phyloP scores from a whole-genome alignment of 2,797 vertebrate species.

The Thunnus albacares region DNA sequence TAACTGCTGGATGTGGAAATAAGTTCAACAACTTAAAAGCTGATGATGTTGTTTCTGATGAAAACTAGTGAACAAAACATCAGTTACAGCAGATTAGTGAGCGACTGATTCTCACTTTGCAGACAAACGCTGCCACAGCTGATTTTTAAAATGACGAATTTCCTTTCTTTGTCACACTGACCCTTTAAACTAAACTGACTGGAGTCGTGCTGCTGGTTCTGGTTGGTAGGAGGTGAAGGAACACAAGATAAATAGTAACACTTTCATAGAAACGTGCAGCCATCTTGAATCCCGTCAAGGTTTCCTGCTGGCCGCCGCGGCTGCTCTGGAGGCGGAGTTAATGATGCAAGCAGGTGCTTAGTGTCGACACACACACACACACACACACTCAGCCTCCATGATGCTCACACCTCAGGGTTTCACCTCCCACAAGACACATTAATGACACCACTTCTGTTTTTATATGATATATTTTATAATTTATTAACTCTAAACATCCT shows the following conservation, averaged over 20 bases:
- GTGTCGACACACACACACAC: constrained; percentile 31
- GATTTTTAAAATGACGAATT: too few relatives aligned
- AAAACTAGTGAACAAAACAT: too few relatives aligned
- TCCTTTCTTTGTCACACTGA: neutral
- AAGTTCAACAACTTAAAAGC: too few relatives aligned
- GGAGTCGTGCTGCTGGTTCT: neutral
- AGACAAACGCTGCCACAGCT: too few relatives aligned
- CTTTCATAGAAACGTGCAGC: neutral
- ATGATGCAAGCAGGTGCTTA: constrained; percentile 53
- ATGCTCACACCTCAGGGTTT: constrained; percentile 20
- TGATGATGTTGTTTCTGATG: too few relatives aligned
- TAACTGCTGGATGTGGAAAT: too few relatives aligned
- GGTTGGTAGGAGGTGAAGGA: neutral
- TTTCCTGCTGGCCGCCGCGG: constrained; percentile 26
- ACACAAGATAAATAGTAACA: neutral
- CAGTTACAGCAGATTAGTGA: too few relatives aligned
- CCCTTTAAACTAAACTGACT: neutral
- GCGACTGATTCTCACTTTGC: too few relatives aligned
- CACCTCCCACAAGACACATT: constrained; percentile 33
- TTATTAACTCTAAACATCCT: too few relatives aligned
- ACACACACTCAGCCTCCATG: constrained; percentile 41
- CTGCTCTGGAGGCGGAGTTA: constrained; percentile 56
- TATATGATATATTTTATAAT: neutral
- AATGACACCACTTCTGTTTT: neutral
- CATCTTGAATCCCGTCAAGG: neutral